Evolutionary conservation across 2,888 invertebrate species (phyloP), one percentile per base, ranked within the genome.

Genomic region (Sarcophaga rosellei): DNA sequence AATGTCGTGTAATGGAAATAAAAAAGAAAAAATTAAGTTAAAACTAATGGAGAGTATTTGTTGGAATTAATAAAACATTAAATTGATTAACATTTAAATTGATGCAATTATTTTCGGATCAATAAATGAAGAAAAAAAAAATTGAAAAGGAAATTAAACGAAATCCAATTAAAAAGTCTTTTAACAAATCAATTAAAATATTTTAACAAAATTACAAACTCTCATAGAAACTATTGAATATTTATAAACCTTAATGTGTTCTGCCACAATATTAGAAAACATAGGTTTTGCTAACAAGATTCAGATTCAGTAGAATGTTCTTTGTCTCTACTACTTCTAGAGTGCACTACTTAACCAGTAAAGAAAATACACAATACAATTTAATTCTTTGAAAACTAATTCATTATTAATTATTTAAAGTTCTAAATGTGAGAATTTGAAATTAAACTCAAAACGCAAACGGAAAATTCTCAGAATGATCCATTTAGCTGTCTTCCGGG

Each of bases 51-150:
- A 21, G 68, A 78, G 25, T 15, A 53, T 53, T 78, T 68, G 73
- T 78, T 63, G 17, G 20, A 73, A 72, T 57, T 63, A 78, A 62
- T 73, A 68, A 83, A 83, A 69, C 53, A 78, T 83, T 68, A 78
- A 62, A 68, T 83, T 73, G 44, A 79, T 79, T 74, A 63, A 47
- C 57, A 84, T 59, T 84, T 69, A 20, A 53, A 78, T 74, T 73
- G 78, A 73, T 1, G 4, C 68, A 65, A 79, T 75, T 79, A 70
- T 63, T 74, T 79, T 69, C 59, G 74, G 57, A 72, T 72, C 53
- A 61, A 72, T 72, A 74, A 73, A 77, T 63, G 23, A 70, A 62
- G 53, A 17, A 17, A 17, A 53, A 3, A 53, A 47, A 15, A 47
- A 47, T 20, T 53, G 57, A 66, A 35, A 45, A 35, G 35, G 35